Conservation (phyloP, 1,140 invertebrate genomes). For the Archegozetes longisetosus region DNA sequence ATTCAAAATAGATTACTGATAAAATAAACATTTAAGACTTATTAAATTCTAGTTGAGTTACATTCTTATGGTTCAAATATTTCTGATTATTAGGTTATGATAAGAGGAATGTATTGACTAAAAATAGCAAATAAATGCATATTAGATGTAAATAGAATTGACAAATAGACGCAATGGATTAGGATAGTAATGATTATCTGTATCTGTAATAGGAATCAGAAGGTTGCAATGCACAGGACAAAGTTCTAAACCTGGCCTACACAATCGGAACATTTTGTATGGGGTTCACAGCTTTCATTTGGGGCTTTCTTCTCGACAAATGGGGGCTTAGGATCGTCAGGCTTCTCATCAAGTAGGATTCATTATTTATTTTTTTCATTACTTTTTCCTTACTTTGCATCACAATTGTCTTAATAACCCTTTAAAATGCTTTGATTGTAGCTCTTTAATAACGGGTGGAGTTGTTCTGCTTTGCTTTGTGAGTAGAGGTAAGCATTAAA, state of each 20-base stretch:
- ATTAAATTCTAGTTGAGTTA: too few relatives aligned
- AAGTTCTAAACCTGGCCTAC: constrained; percentile 20
- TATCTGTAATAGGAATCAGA: neutral
- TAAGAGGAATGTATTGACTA: too few relatives aligned
- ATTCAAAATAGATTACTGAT: too few relatives aligned
- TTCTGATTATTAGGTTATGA: too few relatives aligned
- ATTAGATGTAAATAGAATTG: too few relatives aligned
- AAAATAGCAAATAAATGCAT: too few relatives aligned
- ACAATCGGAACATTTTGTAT: constrained; percentile 23
- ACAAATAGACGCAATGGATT: too few relatives aligned
- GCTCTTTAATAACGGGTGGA: constrained; percentile 6
- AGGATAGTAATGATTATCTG: too few relatives aligned
- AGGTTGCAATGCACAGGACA: constrained; percentile 17
- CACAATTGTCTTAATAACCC: neutral
- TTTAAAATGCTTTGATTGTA: neutral
- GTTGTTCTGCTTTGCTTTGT: constrained; percentile 9
- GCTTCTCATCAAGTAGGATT: constrained; percentile 22
- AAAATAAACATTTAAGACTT: too few relatives aligned
- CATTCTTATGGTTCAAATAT: too few relatives aligned
- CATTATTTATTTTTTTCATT: too few relatives aligned
- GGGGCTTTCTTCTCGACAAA: constrained; percentile 23
- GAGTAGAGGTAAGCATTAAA: constrained; percentile 9
- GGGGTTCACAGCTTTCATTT: constrained; percentile 22
- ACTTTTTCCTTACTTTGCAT: constrained; percentile 12
- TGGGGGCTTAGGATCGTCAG: constrained; percentile 21